Percentiles rank a stretch among this genome's conserved stretches.
phyloP scores from a whole-genome alignment of 2,888 invertebrate species.

The Dysmachus trigonus region DNA sequence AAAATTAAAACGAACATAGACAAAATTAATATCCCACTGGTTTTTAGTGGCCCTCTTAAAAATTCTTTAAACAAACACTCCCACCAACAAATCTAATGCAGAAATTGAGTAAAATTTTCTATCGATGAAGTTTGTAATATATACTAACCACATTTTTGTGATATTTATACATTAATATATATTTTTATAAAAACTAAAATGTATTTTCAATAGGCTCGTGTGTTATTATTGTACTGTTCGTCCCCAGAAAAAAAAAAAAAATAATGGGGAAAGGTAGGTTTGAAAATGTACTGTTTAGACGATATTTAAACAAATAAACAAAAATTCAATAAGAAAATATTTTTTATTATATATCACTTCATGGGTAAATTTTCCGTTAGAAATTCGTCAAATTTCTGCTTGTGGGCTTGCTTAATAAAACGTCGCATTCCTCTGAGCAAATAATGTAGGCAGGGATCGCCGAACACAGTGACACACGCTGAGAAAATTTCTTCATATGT shows the following conservation, averaged over 20 bases:
- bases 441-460: background rate
- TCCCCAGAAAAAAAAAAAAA: background rate
- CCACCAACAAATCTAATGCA: slow-evolving; percentile 16
- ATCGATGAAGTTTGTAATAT: slow-evolving; percentile 11
- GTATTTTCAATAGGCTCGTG: slow-evolving; percentile 10
- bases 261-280: background rate
- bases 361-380: background rate
- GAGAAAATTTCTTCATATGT: background rate
- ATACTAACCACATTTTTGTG: slow-evolving; percentile 38
- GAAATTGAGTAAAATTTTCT: slow-evolving; percentile 14
- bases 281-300: background rate
- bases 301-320: background rate
- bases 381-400: background rate
- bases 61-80: slow-evolving; percentile 15
- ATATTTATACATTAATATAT: slow-evolving; percentile 38
- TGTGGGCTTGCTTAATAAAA: slow-evolving; percentile 14
- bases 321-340: background rate
- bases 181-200: slow-evolving; percentile 17
- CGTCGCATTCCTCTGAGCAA: slow-evolving; percentile 8
- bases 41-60: background rate
- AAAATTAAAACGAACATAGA: background rate
- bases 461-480: background rate
- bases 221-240: background rate
- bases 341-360: background rate
- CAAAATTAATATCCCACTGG: background rate